Base-by-base conservation (phyloP, 1,140 invertebrate genomes). In the Lasioglossum albipes region DNA sequence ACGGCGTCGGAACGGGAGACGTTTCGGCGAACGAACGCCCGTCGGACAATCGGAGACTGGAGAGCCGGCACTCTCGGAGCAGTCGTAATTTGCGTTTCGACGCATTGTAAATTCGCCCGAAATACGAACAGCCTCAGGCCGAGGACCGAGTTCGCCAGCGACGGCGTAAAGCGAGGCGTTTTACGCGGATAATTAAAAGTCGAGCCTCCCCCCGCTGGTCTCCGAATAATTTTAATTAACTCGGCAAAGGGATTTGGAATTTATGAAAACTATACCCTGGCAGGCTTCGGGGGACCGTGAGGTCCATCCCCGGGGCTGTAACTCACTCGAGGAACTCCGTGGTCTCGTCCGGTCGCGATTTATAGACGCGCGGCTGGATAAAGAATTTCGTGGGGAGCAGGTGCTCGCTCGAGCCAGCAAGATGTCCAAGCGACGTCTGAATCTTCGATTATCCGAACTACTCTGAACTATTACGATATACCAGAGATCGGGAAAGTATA, bases 321-420 rank as follows among this genome's bases (percentile, higher is more conserved):
- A 86, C 75, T 49, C 45, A 12, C 12, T n/a, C 27, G 52, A 61
- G 78, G 45, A 74, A 68, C 54, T 71, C 45, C 45, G 45, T 49
- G 62, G 77, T 65, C 72, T 75, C 80, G 70, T 73, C 75, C 42
- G 66, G 45, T 36, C 76, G 77, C 80, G 77, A 86, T 86, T 85
- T 85, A 86, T 86, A 85, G 84, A 85, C 75, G 75, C 65, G 85
- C 81, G 83, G 80, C 72, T 86, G 84, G 84, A 86, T 83, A 80
- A 80, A 86, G 84, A 85, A 86, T 78, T 86, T 83, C 77, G 64
- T 75, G 70, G 75, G 72, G 69, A 79, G 80, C 84, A 86, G 84
- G 84, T 86, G 84, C 75, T 85, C 72, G 62, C 72, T 79, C 75
- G 66, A 49, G 49, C 36, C 31, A n/a, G 67, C 7, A 31, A 45